Evolutionary conservation across 2,888 invertebrate genomes (phyloP).

Genomic region (Willowsia nigromaculata): DNA sequence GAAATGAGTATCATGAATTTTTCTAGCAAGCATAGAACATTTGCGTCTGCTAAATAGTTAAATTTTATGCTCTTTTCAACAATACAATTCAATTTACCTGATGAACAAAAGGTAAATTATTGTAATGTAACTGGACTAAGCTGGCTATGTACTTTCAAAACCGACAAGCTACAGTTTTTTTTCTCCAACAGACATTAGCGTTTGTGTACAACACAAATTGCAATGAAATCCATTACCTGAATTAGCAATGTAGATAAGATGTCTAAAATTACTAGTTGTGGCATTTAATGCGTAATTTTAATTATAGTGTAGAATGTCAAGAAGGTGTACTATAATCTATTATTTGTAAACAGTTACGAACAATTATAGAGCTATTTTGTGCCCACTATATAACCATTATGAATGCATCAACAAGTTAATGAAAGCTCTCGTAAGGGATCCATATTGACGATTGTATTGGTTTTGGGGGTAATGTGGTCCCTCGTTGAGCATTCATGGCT

Average conservation of each 20-base stretch:
- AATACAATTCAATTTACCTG: slow-evolving; percentile 15
- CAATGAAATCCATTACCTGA: slow-evolving; percentile 40
- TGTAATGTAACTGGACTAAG: background rate
- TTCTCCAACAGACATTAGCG: background rate
- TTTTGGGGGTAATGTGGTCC: too few relatives aligned
- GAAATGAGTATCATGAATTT: background rate
- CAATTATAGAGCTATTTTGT: slow-evolving; percentile 39
- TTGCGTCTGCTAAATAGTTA: background rate
- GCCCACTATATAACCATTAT: background rate
- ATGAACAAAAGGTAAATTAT: background rate
- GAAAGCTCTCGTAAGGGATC: background rate
- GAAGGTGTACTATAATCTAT: slow-evolving; percentile 10
- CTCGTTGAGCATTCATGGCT: too few relatives aligned
- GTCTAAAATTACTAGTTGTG: slow-evolving; percentile 35
- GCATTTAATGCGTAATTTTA: slow-evolving; percentile 46
- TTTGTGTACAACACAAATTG: background rate
- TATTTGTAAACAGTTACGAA: slow-evolving; percentile 41
- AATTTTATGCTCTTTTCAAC: background rate
- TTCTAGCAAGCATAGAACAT: background rate
- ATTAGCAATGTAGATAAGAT: slow-evolving; percentile 59
- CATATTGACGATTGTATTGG: background rate
- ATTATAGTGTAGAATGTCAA: slow-evolving; percentile 25
- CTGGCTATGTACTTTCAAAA: background rate
- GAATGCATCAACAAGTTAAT: background rate
- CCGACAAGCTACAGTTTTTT: background rate